These are phyloP conservation scores for Chaetogeoica ovagalla DNA, from an alignment of 2,888 invertebrate species.

Conservation along the genomic window DNA sequence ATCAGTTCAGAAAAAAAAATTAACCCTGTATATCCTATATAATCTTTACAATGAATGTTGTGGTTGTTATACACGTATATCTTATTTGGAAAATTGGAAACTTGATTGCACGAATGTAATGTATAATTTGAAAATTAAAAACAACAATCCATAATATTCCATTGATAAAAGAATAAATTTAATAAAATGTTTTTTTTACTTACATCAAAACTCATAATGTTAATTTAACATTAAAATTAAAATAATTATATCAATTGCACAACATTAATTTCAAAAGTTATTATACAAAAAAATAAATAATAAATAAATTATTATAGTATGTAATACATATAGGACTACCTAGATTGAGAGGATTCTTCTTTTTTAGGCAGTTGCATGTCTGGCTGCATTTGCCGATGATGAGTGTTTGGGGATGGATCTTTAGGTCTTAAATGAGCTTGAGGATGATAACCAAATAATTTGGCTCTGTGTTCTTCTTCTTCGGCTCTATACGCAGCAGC, in stretches of 20 bases:
- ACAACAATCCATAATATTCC: slow-evolving; percentile 2
- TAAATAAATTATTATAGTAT: not conserved
- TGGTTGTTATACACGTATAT: not conserved
- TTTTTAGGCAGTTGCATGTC: slow-evolving; percentile 65
- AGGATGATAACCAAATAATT: slow-evolving; percentile 74
- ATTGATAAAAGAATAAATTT: not conserved
- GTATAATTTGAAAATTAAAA: slow-evolving; percentile 11
- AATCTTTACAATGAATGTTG: slow-evolving; percentile 36
- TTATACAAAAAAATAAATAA: slow-evolving; percentile 31
- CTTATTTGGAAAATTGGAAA: slow-evolving; percentile 12
- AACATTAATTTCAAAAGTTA: slow-evolving; percentile 10
- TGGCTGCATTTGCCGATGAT: slow-evolving; percentile 60
- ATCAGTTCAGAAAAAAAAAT: slow-evolving; percentile 30
- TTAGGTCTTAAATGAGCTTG: slow-evolving; percentile 64
- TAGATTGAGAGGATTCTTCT: slow-evolving; percentile 65
- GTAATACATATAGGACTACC: slow-evolving; percentile 59
- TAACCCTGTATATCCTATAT: slow-evolving; percentile 48
- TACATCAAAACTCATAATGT: slow-evolving; percentile 11
- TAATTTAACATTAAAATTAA: not conserved
- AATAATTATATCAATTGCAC: slow-evolving; percentile 37
- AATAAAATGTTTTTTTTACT: slow-evolving; percentile 13
- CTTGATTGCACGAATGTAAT: slow-evolving; percentile 32
- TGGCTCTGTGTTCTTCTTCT: slow-evolving; percentile 72
- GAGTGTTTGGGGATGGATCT: slow-evolving; percentile 62
- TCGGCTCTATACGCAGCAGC: slow-evolving; percentile 74